These are phyloP conservation scores for Apostichopus parvimensis DNA, from an alignment of 35 echinoderm and acorn worm genomes.

Conservation along the genomic window DNA sequence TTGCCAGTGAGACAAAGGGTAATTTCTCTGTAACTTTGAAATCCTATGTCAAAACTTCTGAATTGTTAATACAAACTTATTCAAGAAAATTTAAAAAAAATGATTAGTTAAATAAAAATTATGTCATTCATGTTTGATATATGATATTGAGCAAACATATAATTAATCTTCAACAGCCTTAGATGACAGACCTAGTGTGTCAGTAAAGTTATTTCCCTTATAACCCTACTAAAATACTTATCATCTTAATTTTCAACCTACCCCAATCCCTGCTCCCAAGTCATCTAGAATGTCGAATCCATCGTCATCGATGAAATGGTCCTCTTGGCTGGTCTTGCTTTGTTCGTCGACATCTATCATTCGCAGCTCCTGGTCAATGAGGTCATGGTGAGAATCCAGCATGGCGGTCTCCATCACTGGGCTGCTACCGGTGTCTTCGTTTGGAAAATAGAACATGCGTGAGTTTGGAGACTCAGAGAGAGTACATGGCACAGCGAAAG, in stretches of 20 bases:
- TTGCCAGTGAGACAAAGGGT: too few relatives aligned
- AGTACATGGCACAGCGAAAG: conserved; percentile 60
- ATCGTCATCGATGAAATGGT: conserved; percentile 78
- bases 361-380: conserved; percentile 9
- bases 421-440: conserved; percentile 60
- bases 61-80: too few relatives aligned
- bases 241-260: conserved; percentile 42
- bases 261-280: conserved; percentile 81
- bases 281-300: conserved; percentile 95
- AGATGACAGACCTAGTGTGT: too few relatives aligned
- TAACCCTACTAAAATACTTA: neutral
- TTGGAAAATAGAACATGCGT: conserved; percentile 75
- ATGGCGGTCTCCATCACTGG: neutral
- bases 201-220: neutral
- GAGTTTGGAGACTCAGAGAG: conserved; percentile 54
- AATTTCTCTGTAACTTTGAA: too few relatives aligned
- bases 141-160: too few relatives aligned
- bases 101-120: too few relatives aligned
- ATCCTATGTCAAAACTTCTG: too few relatives aligned
- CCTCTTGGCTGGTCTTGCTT: conserved; percentile 40
- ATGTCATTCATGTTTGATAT: too few relatives aligned
- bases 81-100: too few relatives aligned
- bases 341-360: conserved; percentile 53
- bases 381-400: neutral
- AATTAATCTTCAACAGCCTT: too few relatives aligned